Conservation (phyloP, 2,113 vertebrate genomes). For the Neotragus moschatus region DNA sequence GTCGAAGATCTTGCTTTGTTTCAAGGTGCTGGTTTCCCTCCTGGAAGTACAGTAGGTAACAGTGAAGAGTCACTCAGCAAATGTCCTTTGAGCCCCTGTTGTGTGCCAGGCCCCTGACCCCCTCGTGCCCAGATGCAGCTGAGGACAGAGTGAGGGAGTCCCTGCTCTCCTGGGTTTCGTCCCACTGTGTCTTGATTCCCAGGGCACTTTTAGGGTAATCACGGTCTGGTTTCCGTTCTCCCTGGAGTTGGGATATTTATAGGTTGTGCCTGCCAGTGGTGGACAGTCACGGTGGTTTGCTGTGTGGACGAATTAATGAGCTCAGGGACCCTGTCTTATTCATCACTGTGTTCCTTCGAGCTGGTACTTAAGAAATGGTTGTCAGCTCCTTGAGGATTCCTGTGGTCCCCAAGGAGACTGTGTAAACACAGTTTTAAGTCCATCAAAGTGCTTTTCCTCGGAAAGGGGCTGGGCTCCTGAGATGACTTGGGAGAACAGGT, state of each 20-base stretch:
- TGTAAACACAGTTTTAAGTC: background rate
- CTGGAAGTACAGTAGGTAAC: background rate
- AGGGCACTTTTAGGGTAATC: background rate
- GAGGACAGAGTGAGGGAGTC: fast-evolving
- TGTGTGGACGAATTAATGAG: fast-evolving
- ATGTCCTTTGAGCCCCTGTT: fast-evolving
- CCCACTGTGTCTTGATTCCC: fast-evolving
- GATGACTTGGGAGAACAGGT: background rate
- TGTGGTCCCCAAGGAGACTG: background rate
- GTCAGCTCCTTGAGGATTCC: background rate
- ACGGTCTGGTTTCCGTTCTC: fast-evolving
- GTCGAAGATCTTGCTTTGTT: background rate
- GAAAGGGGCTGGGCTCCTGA: background rate
- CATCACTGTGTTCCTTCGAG: background rate
- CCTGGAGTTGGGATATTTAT: background rate
- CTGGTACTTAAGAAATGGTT: background rate
- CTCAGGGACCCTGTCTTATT: background rate
- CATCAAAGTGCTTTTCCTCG: fast-evolving
- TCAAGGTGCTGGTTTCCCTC: background rate
- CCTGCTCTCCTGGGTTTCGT: fast-evolving
- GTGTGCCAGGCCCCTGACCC: fast-evolving
- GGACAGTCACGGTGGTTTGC: background rate
- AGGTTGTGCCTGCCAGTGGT: background rate
- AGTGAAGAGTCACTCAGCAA: background rate
- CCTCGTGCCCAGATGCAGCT: fast-evolving